Conservation (phyloP, 53 echinoderm and acorn worm species). For the Hippasteria phrygiana region DNA sequence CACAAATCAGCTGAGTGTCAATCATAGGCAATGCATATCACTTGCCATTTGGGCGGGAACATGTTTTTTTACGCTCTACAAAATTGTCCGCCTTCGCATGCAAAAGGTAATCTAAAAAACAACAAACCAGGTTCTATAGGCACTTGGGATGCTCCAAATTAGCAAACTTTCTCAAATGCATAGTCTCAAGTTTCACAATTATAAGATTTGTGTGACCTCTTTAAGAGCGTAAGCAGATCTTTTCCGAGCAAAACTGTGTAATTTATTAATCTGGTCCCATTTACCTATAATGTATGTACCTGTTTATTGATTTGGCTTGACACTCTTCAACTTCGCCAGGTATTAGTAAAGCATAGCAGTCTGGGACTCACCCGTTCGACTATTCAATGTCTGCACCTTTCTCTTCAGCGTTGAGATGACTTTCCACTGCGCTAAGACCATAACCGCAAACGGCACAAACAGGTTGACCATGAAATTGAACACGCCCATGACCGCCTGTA, state of each 20-base stretch:
- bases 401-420: constrained; percentile 39
- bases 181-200: not conserved
- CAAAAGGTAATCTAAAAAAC: not conserved
- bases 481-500: not conserved
- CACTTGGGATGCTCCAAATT: not conserved
- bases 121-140: not conserved
- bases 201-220: not conserved
- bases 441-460: constrained; percentile 24
- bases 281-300: too few relatives aligned
- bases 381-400: constrained; percentile 3
- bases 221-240: too few relatives aligned
- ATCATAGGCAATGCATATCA: too few relatives aligned
- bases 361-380: not conserved
- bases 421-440: constrained; percentile 25
- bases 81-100: not conserved
- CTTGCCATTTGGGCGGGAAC: too few relatives aligned
- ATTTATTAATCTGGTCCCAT: too few relatives aligned
- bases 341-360: not conserved
- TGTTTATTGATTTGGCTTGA: too few relatives aligned
- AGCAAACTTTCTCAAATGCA: not conserved
- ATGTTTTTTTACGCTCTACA: too few relatives aligned
- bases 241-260: too few relatives aligned
- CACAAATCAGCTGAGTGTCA: too few relatives aligned
- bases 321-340: not conserved
- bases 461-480: constrained; percentile 3